These are phyloP conservation scores for Embidobia sp. DNA, from an alignment of 2,888 invertebrate genomes.

Conservation along the genomic window DNA sequence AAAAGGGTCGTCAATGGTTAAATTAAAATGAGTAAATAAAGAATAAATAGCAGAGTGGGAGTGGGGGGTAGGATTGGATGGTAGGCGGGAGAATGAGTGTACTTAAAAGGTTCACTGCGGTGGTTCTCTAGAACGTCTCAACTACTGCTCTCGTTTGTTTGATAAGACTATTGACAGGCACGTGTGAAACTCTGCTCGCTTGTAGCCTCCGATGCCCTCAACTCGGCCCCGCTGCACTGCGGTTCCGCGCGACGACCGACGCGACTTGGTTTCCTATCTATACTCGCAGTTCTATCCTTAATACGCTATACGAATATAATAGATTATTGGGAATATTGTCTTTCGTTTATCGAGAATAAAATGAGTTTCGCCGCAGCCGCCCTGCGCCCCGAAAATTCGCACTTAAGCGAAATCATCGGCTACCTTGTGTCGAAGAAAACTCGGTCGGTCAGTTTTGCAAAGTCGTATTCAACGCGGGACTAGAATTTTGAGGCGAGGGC, in stretches of 20 bases:
- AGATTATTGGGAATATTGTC: conserved; percentile 77
- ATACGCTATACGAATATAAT: conserved; percentile 60
- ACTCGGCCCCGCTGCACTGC: background rate
- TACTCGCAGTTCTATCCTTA: conserved; percentile 63
- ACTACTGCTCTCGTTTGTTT: conserved; percentile 41
- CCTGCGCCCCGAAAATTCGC: conserved; percentile 45
- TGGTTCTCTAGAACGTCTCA: conserved; percentile 16
- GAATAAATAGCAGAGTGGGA: no score
- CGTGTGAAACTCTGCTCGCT: conserved; percentile 51
- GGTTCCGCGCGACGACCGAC: conserved; percentile 18
- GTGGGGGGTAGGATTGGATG: no score
- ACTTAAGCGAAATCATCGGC: no score
- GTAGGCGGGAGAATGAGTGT: no score
- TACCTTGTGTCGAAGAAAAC: conserved; percentile 34
- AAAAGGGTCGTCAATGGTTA: no score
- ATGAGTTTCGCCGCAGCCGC: conserved; percentile 57
- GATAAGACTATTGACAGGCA: conserved; percentile 65
- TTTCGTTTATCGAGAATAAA: conserved; percentile 76
- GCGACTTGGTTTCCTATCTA: conserved; percentile 51
- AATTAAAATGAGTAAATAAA: no score
- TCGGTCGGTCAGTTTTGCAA: background rate
- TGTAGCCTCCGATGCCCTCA: background rate
- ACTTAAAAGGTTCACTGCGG: no score
- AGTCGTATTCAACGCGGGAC: conserved; percentile 27
- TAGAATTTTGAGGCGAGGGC: conserved; percentile 56